These are phyloP conservation scores for Parnassius glacialis DNA, from an alignment of 2,888 invertebrate genomes.

Conservation along the genomic window DNA sequence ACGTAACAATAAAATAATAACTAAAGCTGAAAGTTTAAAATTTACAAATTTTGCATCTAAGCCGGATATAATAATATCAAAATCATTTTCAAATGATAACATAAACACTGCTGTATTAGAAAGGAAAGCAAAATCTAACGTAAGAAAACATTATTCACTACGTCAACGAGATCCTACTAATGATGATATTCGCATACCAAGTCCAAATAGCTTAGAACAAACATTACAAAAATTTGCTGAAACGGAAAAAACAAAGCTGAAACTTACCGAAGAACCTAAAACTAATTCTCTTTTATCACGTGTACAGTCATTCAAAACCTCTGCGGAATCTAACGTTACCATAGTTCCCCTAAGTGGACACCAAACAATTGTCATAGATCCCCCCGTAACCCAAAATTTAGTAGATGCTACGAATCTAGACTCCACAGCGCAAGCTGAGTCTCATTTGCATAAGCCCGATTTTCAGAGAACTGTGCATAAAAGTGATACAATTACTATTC, in stretches of 20 bases:
- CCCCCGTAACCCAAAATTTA: constrained; percentile 55
- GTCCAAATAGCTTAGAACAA: constrained; percentile 60
- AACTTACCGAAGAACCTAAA: constrained; percentile 50
- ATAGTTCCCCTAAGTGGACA: constrained; percentile 76
- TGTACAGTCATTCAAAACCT: constrained; percentile 73
- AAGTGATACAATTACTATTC: constrained; percentile 11
- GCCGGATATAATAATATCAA: constrained; percentile 55
- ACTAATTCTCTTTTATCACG: constrained; percentile 63
- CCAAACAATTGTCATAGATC: constrained; percentile 77
- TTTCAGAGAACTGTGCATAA: not conserved
- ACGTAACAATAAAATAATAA: constrained; percentile 70
- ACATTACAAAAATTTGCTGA: constrained; percentile 42
- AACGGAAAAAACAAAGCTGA: constrained; percentile 32
- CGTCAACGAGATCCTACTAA: constrained; percentile 71
- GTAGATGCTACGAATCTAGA: constrained; percentile 33
- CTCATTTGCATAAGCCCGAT: not conserved
- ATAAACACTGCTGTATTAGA: constrained; percentile 50
- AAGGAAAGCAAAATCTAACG: constrained; percentile 50
- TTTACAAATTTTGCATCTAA: constrained; percentile 49
- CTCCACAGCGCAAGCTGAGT: constrained; percentile 12
- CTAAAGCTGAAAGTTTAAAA: constrained; percentile 70
- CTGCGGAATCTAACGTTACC: constrained; percentile 70
- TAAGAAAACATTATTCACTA: constrained; percentile 75
- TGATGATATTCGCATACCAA: constrained; percentile 63
- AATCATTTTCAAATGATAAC: constrained; percentile 68